Base-by-base conservation (phyloP, 30 jellyfish, hydroid and myxozoan species). In the Cassiopea xamachana region DNA sequence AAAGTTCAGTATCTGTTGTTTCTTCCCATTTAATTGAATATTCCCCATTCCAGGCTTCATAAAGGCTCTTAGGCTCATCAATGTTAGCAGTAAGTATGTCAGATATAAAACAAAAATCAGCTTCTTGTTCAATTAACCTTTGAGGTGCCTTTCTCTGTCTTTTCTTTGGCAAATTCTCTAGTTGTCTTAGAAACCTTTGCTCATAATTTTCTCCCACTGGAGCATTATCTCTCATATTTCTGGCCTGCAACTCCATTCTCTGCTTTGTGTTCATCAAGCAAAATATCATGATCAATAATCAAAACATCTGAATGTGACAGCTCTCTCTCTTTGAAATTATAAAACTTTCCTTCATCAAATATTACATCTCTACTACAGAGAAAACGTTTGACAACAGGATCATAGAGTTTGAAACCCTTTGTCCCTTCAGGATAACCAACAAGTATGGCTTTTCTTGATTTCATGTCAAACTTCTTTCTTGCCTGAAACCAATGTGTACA, bases 331-430 rank as follows among this genome's bases (percentile, higher is more conserved):
- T 8, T 9, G 82, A 9, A 73, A 78, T 78, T 83, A 58, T 51
- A 51, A 9, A 78, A 78, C n/a, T 15, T 58, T 58, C 43, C 47
- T 78, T 78, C 87, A 48, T 7, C 47, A 78, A 78, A 78, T 48
- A 7, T 78, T 1, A 58, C 87, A 58, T 78, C 47, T 78, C 87
- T 48, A 70, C 71, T 78, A 47, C 19, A 7, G n/a, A 78, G 16
- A 16, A 78, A 47, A 39, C 74, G 44, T 7, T 58, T 27, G 39
- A 7, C 48, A 9, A 9, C 74, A 9, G 19, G 19, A n/a, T 78
- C 87, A 58, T 78, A 78, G 27, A 78, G 58, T 58, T 78, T 17
- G 87, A 7, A 78, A 9, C 87, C 87, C 39, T 78, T 78, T 13
- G n/a, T 58, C 14, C 74, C 74, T 2, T 74, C 27, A 12, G 87